Evolutionary conservation across 2,113 vertebrate genomes (phyloP), one percentile per base, ranked within the genome.

Genomic region (Pachycephala philippinensis): DNA sequence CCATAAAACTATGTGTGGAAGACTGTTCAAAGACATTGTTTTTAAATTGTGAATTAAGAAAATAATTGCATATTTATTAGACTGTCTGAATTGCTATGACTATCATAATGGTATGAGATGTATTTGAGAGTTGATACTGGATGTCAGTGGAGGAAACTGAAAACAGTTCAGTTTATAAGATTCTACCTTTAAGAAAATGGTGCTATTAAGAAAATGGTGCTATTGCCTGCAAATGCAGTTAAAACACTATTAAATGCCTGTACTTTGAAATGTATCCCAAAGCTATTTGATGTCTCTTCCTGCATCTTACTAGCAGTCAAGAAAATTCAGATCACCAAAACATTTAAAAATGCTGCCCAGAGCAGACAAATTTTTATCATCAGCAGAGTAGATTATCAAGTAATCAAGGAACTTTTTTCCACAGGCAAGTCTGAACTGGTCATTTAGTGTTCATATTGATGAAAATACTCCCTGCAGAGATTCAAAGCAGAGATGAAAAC

Each of bases 121-220:
- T 66, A 80, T 92, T 69, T 90, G 30, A 84, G 28, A 71, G 68
- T 69, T 84, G 21, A 91, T 78, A 47, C 4, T 33, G 49, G 47
- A 84, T 93, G 40, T 72, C 84, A 95, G 53, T 11, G 8, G 60
- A 94, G 49, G n/a, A 94, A 95, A 90, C 37, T 96, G 77, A 97
- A 94, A 95, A 94, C 20, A 88, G 61, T 37, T 57, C 84, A 80
- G 64, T n/a, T 92, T 30, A 86, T 84, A 93, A 72, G 26, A 75
- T 86, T 59, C 39, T 92, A 87, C n/a, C 65, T 93, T 91, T 91
- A 93, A 93, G 27, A 53, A 69, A 78, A 69, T 23, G 30, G 13
- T 74, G 57, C 53, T 78, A 94, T 93, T 95, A 83, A 93, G 86
- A 79, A 81, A 95, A 90, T 75, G 30, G 33, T 79, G 20, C 42